A percentile compares a stretch with the other conserved stretches of the same genome.
Evolutionary conservation across 2,888 invertebrate species (phyloP).

Genomic region (Sabatieria punctata): DNA sequence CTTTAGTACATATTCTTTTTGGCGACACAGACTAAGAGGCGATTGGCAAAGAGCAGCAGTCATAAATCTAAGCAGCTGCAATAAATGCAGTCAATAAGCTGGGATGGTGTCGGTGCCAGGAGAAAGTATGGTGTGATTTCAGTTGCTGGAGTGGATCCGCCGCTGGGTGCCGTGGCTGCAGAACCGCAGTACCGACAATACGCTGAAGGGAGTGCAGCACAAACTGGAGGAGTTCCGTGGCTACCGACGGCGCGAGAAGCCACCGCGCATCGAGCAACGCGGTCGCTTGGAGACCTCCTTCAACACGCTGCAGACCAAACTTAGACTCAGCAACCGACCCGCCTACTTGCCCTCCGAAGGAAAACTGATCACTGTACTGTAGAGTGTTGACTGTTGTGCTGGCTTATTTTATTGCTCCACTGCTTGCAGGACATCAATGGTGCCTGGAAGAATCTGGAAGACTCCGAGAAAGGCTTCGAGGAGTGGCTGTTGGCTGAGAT

Average conservation of each 20-base stretch:
- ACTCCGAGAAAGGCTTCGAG: slow-evolving; percentile 94
- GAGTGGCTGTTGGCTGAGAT: slow-evolving; percentile 98
- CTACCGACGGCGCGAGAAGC: slow-evolving; percentile 96
- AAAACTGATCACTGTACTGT: slow-evolving; percentile 87
- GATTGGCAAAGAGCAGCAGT: too few relatives aligned
- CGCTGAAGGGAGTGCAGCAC: slow-evolving; percentile 79
- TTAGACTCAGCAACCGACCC: slow-evolving; percentile 90
- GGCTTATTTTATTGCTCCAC: background rate
- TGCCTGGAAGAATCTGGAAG: slow-evolving; percentile 94
- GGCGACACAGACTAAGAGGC: too few relatives aligned
- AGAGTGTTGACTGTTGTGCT: slow-evolving; percentile 19
- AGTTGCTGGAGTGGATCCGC: slow-evolving; percentile 95
- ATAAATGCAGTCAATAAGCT: too few relatives aligned
- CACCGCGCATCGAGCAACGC: slow-evolving; percentile 97
- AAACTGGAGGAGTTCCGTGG: slow-evolving; percentile 97
- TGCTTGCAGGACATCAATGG: slow-evolving; percentile 60
- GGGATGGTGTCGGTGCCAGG: too few relatives aligned
- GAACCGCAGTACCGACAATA: slow-evolving; percentile 63
- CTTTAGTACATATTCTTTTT: too few relatives aligned
- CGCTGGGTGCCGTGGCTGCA: slow-evolving; percentile 96
- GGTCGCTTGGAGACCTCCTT: slow-evolving; percentile 98
- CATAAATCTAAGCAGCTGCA: too few relatives aligned
- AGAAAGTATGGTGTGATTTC: too few relatives aligned
- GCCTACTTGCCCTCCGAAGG: slow-evolving; percentile 99
- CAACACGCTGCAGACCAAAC: slow-evolving; percentile 96